Evolutionary conservation across 2,888 invertebrate genomes (phyloP), one percentile per base, ranked within the genome.

Genomic region (Eupithecia subfuscata): DNA sequence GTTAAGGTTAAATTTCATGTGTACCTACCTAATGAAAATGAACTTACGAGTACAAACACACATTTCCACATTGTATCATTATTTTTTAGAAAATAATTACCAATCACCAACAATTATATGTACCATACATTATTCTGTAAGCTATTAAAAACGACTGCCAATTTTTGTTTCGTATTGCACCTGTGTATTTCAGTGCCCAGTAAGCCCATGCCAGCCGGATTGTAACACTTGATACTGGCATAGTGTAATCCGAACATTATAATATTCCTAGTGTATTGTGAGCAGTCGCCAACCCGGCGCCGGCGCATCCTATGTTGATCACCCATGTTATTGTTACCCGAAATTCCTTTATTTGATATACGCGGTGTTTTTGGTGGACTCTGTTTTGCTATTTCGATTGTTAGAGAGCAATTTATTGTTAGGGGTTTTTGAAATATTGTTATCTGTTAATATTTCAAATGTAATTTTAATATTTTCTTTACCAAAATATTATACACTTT

Each of bases 341-440:
- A 80, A 90, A 90, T 92, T 91, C 92, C 91, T 93, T 93, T 93
- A 92, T 93, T 91, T 92, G 91, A 92, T 89, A 91, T 90, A 91
- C 88, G 90, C 88, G 90, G 89, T 89, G 89, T 90, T 90, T 90
- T 83, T 87, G 81, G 81, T 80, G 85, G 86, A 86, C 84, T 84
- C 84, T 90, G 90, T 90, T 91, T 91, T 89, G 91, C 91, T 88
- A 70, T 48, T 76, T 75, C 45, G 69, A 73, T 73, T 73, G 75
- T 75, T 73, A 56, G 52, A 40, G 18, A 16, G 48, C 70, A 65
- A 76, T 75, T 70, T 73, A 75, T 75, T 67, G 73, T 65, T 63
- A 48, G 63, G 64, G 30, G 34, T 34, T 30, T 34, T 22, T 34
- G 30, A 34, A 30, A 64, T 64, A 18, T 64, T 34, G 25, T 25